phyloP scores from a whole-genome alignment of 1,140 invertebrate genomes.

The Matsumurasca onukii region DNA sequence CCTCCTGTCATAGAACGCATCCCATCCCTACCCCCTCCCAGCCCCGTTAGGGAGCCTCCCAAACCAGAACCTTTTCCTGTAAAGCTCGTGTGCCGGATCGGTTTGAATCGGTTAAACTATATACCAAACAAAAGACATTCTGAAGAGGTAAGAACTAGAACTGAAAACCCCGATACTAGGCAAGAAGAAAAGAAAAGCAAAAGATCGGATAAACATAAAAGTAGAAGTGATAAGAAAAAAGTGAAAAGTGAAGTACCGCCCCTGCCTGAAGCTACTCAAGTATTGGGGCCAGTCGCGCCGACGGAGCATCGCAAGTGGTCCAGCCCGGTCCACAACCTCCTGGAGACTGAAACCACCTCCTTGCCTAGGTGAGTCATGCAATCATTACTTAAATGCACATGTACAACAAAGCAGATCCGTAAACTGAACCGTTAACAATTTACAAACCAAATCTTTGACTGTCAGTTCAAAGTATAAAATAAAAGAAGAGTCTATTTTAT shows the following conservation, averaged over 20 bases:
- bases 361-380: slow-evolving; percentile 5
- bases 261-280: not conserved
- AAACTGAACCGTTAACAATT: not conserved
- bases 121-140: slow-evolving; percentile 38
- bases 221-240: slow-evolving; percentile 44
- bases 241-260: slow-evolving; percentile 21
- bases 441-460: too few relatives aligned
- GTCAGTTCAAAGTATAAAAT: too few relatives aligned
- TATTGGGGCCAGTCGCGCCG: not conserved
- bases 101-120: slow-evolving; percentile 28
- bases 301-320: slow-evolving; percentile 12
- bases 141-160: slow-evolving; percentile 52
- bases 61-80: slow-evolving; percentile 20
- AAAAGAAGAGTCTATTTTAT: too few relatives aligned
- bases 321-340: slow-evolving; percentile 6
- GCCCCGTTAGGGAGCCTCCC: slow-evolving; percentile 7
- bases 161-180: slow-evolving; percentile 58
- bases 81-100: slow-evolving; percentile 29
- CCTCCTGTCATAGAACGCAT: slow-evolving; percentile 23
- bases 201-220: slow-evolving; percentile 35
- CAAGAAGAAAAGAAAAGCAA: slow-evolving; percentile 43
- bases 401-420: not conserved
- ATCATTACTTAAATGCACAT: not conserved
- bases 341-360: slow-evolving; percentile 19
- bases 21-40: slow-evolving; percentile 24